Conservation (phyloP, 2,888 invertebrate genomes). For the Rhabditophanes sp. region DNA sequence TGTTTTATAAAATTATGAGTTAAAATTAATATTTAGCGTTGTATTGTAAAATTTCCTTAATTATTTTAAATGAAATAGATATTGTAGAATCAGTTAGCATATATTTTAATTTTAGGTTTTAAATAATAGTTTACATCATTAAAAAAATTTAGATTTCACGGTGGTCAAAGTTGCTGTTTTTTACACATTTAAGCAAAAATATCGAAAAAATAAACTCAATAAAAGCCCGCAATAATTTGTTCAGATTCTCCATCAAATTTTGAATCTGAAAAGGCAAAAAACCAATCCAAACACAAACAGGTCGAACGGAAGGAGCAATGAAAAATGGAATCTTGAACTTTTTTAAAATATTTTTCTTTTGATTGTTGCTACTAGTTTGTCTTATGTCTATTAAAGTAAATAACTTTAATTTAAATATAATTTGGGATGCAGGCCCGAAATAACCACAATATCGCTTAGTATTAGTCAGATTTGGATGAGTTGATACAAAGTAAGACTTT, state of each 20-base stretch:
- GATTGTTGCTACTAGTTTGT: neutral
- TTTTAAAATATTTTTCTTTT: neutral
- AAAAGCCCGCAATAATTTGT: neutral
- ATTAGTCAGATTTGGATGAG: neutral
- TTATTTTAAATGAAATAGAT: neutral
- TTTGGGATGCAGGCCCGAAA: neutral
- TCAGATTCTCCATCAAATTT: conserved; percentile 1
- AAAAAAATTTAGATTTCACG: neutral
- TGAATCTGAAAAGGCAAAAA: neutral
- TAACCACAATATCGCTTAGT: neutral
- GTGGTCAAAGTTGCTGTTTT: neutral
- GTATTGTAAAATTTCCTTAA: neutral
- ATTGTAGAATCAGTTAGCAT: too few species aligned
- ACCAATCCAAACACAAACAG: conserved; percentile 1
- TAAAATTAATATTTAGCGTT: neutral
- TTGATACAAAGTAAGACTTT: neutral
- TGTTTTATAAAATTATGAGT: neutral
- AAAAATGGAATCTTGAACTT: conserved; percentile 1
- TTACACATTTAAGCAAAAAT: neutral
- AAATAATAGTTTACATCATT: neutral
- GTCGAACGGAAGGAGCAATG: neutral
- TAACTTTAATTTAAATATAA: neutral
- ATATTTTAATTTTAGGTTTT: neutral
- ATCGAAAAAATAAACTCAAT: neutral
- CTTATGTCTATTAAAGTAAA: neutral